Percentiles rank a stretch among this genome's conserved stretches.
These are phyloP conservation scores for Muscicapa adusta DNA, from an alignment of 2,113 vertebrate genomes.

Conservation along the genomic window DNA sequence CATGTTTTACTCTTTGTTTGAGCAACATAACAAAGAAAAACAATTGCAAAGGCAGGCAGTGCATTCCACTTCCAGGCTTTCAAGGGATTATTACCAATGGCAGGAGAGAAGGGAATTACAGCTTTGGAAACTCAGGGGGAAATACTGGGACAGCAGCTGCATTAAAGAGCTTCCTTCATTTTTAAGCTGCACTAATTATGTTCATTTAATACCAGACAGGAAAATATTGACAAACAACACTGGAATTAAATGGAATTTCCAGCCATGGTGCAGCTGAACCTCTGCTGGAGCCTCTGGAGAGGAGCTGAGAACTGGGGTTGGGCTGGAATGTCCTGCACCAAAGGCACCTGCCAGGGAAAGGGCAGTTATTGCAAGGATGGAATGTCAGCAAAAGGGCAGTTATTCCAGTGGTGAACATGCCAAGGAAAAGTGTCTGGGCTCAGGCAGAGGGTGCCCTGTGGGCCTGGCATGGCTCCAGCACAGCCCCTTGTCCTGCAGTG, in stretches of 20 bases:
- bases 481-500: rapidly evolving
- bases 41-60: slow-evolving; percentile 27
- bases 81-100: slow-evolving; percentile 43
- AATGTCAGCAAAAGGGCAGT: neutral
- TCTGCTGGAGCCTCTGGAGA: neutral
- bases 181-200: slow-evolving; percentile 29
- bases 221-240: slow-evolving; percentile 36
- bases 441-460: neutral
- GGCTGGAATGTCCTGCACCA: neutral
- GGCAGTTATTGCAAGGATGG: neutral
- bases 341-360: neutral
- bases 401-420: neutral
- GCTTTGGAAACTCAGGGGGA: slow-evolving; percentile 34
- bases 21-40: slow-evolving; percentile 36
- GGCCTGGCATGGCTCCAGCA: neutral
- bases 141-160: slow-evolving; percentile 50
- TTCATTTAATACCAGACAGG: slow-evolving; percentile 8
- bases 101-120: slow-evolving; percentile 29
- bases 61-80: slow-evolving; percentile 33
- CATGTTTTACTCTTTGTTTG: slow-evolving; percentile 36
- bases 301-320: neutral
- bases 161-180: slow-evolving; percentile 8
- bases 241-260: neutral
- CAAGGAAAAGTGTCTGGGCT: neutral
- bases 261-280: neutral